These are phyloP conservation scores for Rhynchonema sp. DNA, from an alignment of 2,888 invertebrate genomes.

Conservation along the genomic window DNA sequence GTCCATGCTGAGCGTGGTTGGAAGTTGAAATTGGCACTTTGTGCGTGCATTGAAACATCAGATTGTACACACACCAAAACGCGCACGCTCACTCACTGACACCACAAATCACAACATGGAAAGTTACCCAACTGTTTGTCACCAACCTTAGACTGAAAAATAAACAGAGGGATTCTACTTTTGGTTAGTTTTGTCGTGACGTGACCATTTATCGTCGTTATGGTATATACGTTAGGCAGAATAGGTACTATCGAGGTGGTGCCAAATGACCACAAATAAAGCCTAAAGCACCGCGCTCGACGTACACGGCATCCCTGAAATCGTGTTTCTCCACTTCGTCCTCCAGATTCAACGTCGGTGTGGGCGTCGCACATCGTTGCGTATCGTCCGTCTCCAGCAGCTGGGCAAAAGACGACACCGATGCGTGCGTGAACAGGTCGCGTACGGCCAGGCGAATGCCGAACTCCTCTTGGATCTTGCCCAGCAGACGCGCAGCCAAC, in stretches of 20 bases:
- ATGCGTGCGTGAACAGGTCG: constrained; percentile 29
- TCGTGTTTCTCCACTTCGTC: constrained; percentile 29
- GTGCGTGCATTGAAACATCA: neutral
- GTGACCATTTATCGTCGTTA: too few species aligned
- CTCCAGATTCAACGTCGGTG: constrained; percentile 19
- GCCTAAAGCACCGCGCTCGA: neutral
- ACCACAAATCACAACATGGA: too few species aligned
- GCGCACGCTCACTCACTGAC: too few species aligned
- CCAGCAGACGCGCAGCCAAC: constrained; percentile 29
- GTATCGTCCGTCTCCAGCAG: constrained; percentile 21
- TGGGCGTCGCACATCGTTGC: neutral
- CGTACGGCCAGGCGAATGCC: constrained; percentile 22
- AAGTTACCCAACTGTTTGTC: too few species aligned
- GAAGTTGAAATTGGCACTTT: neutral
- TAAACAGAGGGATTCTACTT: too few species aligned
- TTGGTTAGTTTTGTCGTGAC: too few species aligned
- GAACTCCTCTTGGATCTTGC: constrained; percentile 21
- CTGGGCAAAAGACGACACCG: constrained; percentile 25
- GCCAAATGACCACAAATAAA: too few species aligned
- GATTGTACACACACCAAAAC: too few species aligned
- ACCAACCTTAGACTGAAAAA: too few species aligned
- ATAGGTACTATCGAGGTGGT: too few species aligned
- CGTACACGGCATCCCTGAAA: constrained; percentile 15
- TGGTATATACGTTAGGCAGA: too few species aligned
- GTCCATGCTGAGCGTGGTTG: constrained; percentile 25